Evolutionary conservation across 2,113 vertebrate genomes (phyloP).

Genomic region (Phyllostomus discolor): DNA sequence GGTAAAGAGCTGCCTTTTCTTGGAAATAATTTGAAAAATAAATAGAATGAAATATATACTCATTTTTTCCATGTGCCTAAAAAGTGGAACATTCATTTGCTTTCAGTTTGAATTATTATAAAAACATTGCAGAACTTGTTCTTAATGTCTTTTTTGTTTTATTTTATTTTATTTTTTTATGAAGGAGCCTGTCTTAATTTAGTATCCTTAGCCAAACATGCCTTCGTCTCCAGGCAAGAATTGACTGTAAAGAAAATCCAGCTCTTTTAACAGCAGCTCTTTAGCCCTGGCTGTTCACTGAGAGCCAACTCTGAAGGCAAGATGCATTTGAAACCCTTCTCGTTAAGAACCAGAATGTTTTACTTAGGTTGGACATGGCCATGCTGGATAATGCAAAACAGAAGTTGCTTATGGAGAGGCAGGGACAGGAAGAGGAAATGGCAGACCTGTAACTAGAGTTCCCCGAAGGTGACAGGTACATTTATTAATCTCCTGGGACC

Average conservation of each 20-base stretch:
- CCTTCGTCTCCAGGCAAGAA: constrained; percentile 42
- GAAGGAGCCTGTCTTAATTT: constrained; percentile 44
- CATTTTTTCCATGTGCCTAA: constrained; percentile 18
- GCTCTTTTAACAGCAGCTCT: constrained; percentile 32
- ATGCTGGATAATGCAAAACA: constrained; percentile 60
- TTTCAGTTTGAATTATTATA: constrained; percentile 54
- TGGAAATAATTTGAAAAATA: constrained; percentile 42
- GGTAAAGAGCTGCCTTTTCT: not conserved
- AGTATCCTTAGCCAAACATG: constrained; percentile 62
- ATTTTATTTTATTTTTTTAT: not conserved
- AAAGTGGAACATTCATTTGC: constrained; percentile 30
- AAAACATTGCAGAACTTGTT: constrained; percentile 52
- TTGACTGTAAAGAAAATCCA: constrained; percentile 38
- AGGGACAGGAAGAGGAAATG: constrained; percentile 55
- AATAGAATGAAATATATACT: constrained; percentile 22
- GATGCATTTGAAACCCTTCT: constrained; percentile 48
- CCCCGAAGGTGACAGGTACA: not conserved
- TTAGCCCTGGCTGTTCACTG: not conserved
- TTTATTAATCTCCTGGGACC: constrained; percentile 36
- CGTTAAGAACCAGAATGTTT: constrained; percentile 53
- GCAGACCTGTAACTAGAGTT: not conserved
- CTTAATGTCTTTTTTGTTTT: not conserved
- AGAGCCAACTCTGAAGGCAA: constrained; percentile 18
- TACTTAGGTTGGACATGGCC: not conserved
- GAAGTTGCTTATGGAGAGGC: constrained; percentile 47